Percentiles rank a stretch among this genome's conserved stretches.
Evolutionary conservation across 2,888 invertebrate species (phyloP).

Genomic region (Dendrolimus pini): DNA sequence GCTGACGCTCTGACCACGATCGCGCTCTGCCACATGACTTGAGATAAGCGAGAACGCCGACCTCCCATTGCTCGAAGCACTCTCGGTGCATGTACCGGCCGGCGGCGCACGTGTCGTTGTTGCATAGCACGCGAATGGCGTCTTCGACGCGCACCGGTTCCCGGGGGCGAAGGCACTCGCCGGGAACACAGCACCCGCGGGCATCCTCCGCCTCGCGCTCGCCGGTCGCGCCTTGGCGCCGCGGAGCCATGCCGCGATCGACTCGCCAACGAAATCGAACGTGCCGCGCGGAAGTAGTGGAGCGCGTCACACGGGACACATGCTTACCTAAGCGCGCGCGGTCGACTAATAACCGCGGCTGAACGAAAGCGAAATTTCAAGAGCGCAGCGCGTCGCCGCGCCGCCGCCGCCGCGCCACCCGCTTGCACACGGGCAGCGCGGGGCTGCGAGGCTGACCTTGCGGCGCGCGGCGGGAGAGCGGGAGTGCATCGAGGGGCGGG

Average conservation of each 20-base stretch:
- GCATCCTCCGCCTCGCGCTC: conserved; percentile 68
- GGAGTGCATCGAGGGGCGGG: conserved; percentile 53
- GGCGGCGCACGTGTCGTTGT: conserved; percentile 92
- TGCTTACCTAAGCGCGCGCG: conserved; percentile 77
- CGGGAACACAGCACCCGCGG: conserved; percentile 88
- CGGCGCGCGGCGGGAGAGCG: conserved; percentile 44
- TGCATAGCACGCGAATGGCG: conserved; percentile 93
- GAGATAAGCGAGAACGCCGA: conserved; percentile 89
- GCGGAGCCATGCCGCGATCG: conserved; percentile 67
- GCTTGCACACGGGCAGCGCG: conserved; percentile 28
- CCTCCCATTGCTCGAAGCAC: conserved; percentile 97
- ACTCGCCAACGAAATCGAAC: conserved; percentile 63
- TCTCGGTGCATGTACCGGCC: conserved; percentile 97
- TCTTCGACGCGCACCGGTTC: conserved; percentile 81
- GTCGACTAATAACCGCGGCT: conserved; percentile 76
- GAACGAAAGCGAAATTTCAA: conserved; percentile 84
- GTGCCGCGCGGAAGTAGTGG: conserved; percentile 44
- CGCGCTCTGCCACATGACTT: conserved; percentile 94
- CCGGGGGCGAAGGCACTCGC: conserved; percentile 87
- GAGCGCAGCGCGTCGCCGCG: conserved; percentile 74
- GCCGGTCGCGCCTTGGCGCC: conserved; percentile 69
- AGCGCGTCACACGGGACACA: conserved; percentile 76
- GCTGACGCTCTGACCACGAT: conserved; percentile 96
- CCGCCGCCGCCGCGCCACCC: conserved; percentile 49
- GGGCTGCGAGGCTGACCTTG: conserved; percentile 51